Conservation (phyloP, 2,888 invertebrate species). For the Caenorhabditis panamensis region DNA sequence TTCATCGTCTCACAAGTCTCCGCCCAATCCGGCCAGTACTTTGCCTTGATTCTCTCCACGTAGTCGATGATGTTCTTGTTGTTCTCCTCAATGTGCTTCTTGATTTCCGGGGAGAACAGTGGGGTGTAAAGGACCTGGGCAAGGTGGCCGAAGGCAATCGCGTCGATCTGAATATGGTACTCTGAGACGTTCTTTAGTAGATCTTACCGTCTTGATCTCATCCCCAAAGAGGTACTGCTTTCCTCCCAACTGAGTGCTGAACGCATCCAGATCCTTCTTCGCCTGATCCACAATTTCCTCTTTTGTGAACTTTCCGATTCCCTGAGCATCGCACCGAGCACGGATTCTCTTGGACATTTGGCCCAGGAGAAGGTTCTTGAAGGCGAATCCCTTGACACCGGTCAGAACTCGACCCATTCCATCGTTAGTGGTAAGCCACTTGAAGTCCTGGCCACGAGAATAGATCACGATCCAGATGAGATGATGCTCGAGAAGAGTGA, state of each 20-base stretch:
- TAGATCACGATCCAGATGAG: slow-evolving; percentile 71
- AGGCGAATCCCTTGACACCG: slow-evolving; percentile 71
- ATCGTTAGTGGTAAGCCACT: slow-evolving; percentile 69
- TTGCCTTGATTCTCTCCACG: slow-evolving; percentile 74
- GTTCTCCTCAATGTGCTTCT: slow-evolving; percentile 85
- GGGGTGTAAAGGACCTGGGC: slow-evolving; percentile 94
- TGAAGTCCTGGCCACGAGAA: slow-evolving; percentile 65
- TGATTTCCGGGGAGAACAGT: slow-evolving; percentile 91
- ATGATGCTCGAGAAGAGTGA: slow-evolving; percentile 73
- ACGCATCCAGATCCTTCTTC: slow-evolving; percentile 80
- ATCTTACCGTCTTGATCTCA: slow-evolving; percentile 67
- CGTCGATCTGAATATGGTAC: slow-evolving; percentile 85
- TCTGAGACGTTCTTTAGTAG: too few relatives aligned
- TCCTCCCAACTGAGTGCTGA: slow-evolving; percentile 81
- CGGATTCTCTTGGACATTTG: slow-evolving; percentile 34
- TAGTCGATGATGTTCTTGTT: slow-evolving; percentile 71
- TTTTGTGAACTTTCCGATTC: slow-evolving; percentile 81
- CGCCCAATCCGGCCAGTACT: slow-evolving; percentile 79
- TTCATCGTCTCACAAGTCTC: slow-evolving; percentile 65
- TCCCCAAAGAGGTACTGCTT: slow-evolving; percentile 71
- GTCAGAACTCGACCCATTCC: slow-evolving; percentile 66
- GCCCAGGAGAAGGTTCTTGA: slow-evolving; percentile 63
- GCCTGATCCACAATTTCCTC: slow-evolving; percentile 81
- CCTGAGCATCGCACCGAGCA: slow-evolving; percentile 9
- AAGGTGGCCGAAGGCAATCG: slow-evolving; percentile 92